Evolutionary conservation across 2,113 vertebrate genomes (phyloP), one percentile per base, ranked within the genome.

Genomic region (Xenopus borealis): DNA sequence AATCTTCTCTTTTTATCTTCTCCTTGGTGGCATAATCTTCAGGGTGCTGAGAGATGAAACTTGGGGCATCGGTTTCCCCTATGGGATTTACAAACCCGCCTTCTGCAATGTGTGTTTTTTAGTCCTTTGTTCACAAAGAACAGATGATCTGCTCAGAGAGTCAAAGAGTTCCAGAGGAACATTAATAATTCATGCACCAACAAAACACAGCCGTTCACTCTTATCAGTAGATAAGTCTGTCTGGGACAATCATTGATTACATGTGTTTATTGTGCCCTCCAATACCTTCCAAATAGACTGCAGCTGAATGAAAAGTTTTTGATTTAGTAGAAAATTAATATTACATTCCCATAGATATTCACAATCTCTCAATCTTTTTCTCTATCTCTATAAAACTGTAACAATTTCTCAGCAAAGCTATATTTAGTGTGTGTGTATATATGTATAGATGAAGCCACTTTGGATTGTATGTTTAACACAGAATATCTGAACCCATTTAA

Each of bases 111-210:
- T 77, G 74, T 77, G 67, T 64, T 62, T 75, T 69, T 77, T 33
- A 70, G 67, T 64, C 47, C 50, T 69, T 77, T 77, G 66, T 64
- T 77, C 66, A 69, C 59, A 77, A 70, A 69, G 74, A 75, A 65
- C 52, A 77, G 67, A 77, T 77, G 66, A 70, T 70, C 67, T 53
- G 58, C 73, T 75, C 66, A 55, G 73, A 62, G 59, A 69, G 72
- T 46, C 45, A 69, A 57, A 75, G 66, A 70, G 61, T 69, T 64
- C 47, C 61, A 45, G 74, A 69, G 66, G 67, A 58, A 53, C 67
- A 77, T 77, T 77, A 77, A 77, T 77, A 77, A 77, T 77, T 77
- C 74, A 77, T 76, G 17, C 40, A 59, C 47, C 67, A 70, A 77
- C 66, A 70, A 61, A 77, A 64, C 50, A 66, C 27, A 23, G 23